These are phyloP conservation scores for Idaea aversata DNA, from an alignment of 2,888 invertebrate genomes.

Conservation along the genomic window DNA sequence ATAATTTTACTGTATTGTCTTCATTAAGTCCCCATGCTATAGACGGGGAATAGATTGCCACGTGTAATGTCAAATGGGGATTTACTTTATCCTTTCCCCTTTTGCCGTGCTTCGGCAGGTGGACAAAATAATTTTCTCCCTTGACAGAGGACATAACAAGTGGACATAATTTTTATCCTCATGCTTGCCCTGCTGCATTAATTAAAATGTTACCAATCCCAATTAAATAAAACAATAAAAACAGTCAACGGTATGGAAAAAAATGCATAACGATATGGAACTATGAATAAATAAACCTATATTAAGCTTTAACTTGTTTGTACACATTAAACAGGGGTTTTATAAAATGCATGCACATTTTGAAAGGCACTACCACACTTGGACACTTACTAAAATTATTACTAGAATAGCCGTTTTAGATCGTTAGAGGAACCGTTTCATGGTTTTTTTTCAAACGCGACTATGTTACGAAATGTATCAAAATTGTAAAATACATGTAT, in stretches of 20 bases:
- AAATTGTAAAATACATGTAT: neutral
- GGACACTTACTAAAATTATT: constrained; percentile 13
- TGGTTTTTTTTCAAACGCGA: neutral
- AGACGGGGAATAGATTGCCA: no score
- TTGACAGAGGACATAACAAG: no score
- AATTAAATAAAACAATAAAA: neutral
- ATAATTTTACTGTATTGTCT: no score
- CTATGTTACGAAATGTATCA: neutral
- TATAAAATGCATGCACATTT: constrained; percentile 51
- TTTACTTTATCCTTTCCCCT: no score
- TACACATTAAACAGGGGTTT: constrained; percentile 42
- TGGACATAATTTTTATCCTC: no score
- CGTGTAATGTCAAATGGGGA: no score
- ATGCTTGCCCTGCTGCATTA: no score
- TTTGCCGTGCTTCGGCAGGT: no score
- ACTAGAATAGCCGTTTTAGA: constrained; percentile 7
- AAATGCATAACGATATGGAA: constrained; percentile 50
- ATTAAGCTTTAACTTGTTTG: constrained; percentile 32
- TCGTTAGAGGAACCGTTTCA: neutral
- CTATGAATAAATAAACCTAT: constrained; percentile 35
- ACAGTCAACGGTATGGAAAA: constrained; percentile 5
- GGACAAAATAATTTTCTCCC: no score
- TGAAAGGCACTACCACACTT: constrained; percentile 50
- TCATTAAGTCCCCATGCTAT: no score
- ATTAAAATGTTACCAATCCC: neutral